phyloP scores from a whole-genome alignment of 2,888 invertebrate species.

The Microctonus hyperodae region DNA sequence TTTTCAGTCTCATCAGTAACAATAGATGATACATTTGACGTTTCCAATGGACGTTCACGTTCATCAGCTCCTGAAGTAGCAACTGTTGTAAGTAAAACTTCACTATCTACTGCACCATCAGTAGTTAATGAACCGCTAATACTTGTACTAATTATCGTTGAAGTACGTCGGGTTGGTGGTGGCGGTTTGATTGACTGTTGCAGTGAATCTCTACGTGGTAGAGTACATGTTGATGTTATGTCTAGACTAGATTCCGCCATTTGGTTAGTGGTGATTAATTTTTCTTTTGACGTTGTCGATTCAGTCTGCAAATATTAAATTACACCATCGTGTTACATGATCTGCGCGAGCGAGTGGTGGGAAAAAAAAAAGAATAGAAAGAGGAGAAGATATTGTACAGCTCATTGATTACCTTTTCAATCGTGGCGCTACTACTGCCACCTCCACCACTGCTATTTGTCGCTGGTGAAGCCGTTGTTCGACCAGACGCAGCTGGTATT shows the following conservation, averaged over 20 bases:
- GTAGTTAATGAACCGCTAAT: conserved; percentile 8
- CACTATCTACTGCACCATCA: conserved; percentile 23
- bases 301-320: conserved; percentile 51
- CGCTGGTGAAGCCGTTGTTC: conserved; percentile 45
- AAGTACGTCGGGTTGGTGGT: conserved; percentile 79
- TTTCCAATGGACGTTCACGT: conserved; percentile 35
- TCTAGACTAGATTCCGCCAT: conserved; percentile 78
- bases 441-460: conserved; percentile 30
- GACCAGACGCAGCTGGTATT: conserved; percentile 58
- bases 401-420: conserved; percentile 35
- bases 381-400: background rate
- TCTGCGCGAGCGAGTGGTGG: background rate
- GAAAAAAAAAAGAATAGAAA: too few relatives aligned
- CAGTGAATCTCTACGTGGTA: conserved; percentile 68
- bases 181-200: conserved; percentile 74
- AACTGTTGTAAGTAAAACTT: conserved; percentile 35
- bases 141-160: conserved; percentile 67
- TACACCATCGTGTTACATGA: background rate
- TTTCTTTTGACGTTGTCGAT: conserved; percentile 53
- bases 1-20: conserved; percentile 64
- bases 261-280: conserved; percentile 66
- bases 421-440: conserved; percentile 23
- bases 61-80: conserved; percentile 42
- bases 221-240: conserved; percentile 48
- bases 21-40: conserved; percentile 38